These are phyloP conservation scores for Matsumurasca onukii DNA, from an alignment of 1,140 invertebrate species.

Conservation along the genomic window DNA sequence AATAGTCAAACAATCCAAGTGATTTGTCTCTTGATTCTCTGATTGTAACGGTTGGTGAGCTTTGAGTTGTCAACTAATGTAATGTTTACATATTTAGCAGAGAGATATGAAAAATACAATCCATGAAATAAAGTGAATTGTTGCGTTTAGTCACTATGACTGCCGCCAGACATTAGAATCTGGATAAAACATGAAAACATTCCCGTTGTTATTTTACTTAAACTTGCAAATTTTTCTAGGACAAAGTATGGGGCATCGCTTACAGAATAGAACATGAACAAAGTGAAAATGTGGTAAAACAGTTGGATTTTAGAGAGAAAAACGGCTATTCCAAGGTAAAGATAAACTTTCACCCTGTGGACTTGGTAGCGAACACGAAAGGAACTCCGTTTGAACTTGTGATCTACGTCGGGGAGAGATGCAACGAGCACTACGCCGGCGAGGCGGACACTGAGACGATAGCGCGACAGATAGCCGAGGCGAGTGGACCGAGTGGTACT, in stretches of 20 bases:
- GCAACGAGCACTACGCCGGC: slow-evolving; percentile 72
- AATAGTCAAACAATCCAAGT: no score
- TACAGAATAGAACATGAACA: slow-evolving; percentile 78
- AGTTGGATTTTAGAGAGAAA: slow-evolving; percentile 88
- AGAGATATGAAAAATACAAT: no score
- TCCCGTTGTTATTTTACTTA: no score
- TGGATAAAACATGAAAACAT: no score
- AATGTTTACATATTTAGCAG: no score
- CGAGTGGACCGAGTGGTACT: slow-evolving; percentile 77
- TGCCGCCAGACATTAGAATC: no score
- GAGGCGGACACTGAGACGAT: slow-evolving; percentile 72
- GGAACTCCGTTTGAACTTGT: slow-evolving; percentile 63
- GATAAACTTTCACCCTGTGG: slow-evolving; percentile 68
- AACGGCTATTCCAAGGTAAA: slow-evolving; percentile 76
- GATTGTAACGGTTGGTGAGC: no score
- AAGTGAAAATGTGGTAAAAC: slow-evolving; percentile 67
- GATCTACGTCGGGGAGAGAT: slow-evolving; percentile 79
- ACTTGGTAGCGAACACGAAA: slow-evolving; percentile 39
- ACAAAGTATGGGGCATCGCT: slow-evolving; percentile 84
- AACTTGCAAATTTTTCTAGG: slow-evolving; percentile 55
- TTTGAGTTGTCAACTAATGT: no score
- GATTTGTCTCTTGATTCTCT: no score
- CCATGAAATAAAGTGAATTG: no score
- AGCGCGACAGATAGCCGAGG: slow-evolving; percentile 71
- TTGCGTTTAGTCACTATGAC: no score